Conservation (phyloP, 1,140 invertebrate genomes). For the Hycleus cichorii region DNA sequence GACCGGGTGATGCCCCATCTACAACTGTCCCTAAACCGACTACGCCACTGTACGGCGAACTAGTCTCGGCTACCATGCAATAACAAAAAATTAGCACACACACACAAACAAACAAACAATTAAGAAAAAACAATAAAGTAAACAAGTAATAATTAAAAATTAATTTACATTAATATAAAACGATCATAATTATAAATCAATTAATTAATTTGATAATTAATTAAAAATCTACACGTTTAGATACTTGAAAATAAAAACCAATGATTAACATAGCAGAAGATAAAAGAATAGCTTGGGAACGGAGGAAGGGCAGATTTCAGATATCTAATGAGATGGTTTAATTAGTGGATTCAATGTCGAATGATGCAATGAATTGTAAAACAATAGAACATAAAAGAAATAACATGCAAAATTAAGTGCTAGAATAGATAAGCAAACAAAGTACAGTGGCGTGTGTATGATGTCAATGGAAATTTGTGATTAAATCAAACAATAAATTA, state of each 20-base stretch:
- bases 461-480: neutral
- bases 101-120: constrained; percentile 32
- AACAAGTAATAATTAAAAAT: neutral
- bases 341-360: constrained; percentile 34
- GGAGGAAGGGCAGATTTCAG: constrained; percentile 26
- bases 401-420: constrained; percentile 25
- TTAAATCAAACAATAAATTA: neutral
- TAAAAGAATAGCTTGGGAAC: constrained; percentile 17
- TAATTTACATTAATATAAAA: neutral
- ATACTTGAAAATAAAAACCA: too few species aligned
- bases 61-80: constrained; percentile 51
- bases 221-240: neutral
- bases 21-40: constrained; percentile 47
- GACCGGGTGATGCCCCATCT: constrained; percentile 41
- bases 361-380: constrained; percentile 32
- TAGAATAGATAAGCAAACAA: constrained; percentile 15
- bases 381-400: constrained; percentile 26
- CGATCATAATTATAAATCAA: neutral
- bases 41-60: constrained; percentile 48
- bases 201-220: neutral
- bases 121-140: constrained; percentile 24
- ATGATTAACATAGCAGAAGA: too few species aligned
- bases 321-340: constrained; percentile 30
- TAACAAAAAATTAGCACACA: constrained; percentile 34
- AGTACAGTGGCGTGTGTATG: constrained; percentile 29